A percentile compares a stretch with the other conserved stretches of the same genome.
Conservation (phyloP, 2,113 vertebrate genomes). For the human (Homo sapiens) region DNA sequence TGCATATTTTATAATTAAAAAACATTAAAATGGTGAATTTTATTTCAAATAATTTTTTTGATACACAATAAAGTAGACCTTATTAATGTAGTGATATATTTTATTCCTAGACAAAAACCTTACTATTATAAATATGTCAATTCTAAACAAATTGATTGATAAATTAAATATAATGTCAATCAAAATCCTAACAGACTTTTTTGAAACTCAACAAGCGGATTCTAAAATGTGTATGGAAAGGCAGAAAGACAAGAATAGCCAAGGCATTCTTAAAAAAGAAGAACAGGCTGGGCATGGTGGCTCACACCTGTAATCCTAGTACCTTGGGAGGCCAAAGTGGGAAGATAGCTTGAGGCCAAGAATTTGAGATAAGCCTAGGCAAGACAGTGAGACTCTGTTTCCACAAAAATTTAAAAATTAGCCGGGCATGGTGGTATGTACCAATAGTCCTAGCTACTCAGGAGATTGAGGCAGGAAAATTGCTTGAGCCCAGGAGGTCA, state of each 20-base stretch:
- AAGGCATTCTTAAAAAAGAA: not conserved
- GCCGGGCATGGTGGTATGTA: no score
- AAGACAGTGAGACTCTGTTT: no score
- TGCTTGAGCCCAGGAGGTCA: no score
- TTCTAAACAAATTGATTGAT: not conserved
- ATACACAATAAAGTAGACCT: not conserved
- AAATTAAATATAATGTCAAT: slow-evolving; percentile 7
- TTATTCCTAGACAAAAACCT: not conserved
- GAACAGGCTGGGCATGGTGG: not conserved
- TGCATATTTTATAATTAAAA: not conserved
- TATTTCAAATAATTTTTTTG: not conserved
- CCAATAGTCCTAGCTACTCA: no score
- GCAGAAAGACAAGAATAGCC: not conserved
- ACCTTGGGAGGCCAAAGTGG: no score
- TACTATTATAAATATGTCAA: slow-evolving; percentile 4
- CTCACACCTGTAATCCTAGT: no score
- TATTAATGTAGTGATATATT: not conserved
- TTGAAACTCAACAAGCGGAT: not conserved
- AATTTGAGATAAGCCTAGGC: no score
- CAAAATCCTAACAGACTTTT: not conserved
- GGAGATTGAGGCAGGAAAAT: no score
- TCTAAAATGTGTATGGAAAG: not conserved
- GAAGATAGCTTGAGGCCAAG: no score
- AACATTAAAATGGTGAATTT: slow-evolving; percentile 25
- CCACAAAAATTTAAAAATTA: no score